These are phyloP conservation scores for Camponotus fellah DNA, from an alignment of 2,888 invertebrate species.

Conservation along the genomic window DNA sequence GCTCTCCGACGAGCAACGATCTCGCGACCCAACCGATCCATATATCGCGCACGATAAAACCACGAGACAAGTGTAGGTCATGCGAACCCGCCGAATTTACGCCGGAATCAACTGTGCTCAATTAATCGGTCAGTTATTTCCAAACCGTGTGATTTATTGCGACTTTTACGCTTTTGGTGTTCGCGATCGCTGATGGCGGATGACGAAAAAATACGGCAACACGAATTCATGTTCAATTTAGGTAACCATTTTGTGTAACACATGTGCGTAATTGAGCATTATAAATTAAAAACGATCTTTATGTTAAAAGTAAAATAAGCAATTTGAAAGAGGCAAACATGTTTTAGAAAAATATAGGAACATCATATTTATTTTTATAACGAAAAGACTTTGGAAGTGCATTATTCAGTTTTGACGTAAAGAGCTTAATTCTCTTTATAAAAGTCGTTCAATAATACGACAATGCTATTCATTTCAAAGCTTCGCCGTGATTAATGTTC, in stretches of 20 bases:
- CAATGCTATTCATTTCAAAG: constrained; percentile 2
- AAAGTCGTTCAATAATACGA: not conserved
- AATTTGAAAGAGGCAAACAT: not conserved
- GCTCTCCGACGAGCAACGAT: constrained; percentile 54
- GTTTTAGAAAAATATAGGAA: not conserved
- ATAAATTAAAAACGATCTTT: not conserved
- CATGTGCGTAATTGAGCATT: not conserved
- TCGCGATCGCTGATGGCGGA: not conserved
- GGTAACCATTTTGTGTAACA: not conserved
- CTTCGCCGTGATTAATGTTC: constrained; percentile 1
- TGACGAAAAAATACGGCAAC: not conserved
- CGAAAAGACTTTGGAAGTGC: constrained; percentile 5
- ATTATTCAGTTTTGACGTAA: constrained; percentile 1
- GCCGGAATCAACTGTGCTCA: constrained; percentile 51
- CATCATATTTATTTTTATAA: not conserved
- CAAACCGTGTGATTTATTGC: constrained; percentile 41
- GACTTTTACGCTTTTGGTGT: constrained; percentile 18
- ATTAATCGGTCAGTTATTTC: constrained; percentile 50
- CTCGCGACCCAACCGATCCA: constrained; percentile 42
- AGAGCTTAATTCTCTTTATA: constrained; percentile 7
- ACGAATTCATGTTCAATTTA: not conserved
- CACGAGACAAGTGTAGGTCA: constrained; percentile 55
- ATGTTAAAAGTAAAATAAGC: not conserved
- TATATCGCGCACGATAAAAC: constrained; percentile 47
- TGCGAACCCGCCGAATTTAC: constrained; percentile 43